These are phyloP conservation scores for Drosophila formosana DNA, from an alignment of 2,888 invertebrate genomes.

Conservation along the genomic window DNA sequence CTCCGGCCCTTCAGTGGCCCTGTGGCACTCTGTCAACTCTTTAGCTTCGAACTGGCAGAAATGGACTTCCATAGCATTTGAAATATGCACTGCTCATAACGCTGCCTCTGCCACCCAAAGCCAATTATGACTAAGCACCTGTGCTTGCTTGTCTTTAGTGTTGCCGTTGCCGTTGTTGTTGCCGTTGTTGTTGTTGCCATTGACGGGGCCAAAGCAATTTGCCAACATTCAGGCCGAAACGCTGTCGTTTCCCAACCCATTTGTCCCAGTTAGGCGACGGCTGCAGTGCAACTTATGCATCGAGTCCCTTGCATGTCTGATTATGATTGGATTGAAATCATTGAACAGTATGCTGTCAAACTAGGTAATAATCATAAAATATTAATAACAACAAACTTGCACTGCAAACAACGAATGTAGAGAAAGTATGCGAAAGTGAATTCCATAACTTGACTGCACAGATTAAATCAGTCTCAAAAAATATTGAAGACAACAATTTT, in stretches of 20 bases:
- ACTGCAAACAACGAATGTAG: neutral
- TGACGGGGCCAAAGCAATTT: slow-evolving; percentile 36
- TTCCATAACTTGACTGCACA: too few species aligned
- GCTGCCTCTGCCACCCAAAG: slow-evolving; percentile 23
- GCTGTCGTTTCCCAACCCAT: neutral
- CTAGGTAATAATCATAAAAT: slow-evolving; percentile 12
- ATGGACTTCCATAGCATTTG: slow-evolving; percentile 39
- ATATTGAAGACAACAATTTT: too few species aligned
- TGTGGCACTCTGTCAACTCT: slow-evolving; percentile 41
- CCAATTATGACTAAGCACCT: slow-evolving; percentile 59
- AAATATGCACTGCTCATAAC: slow-evolving; percentile 42
- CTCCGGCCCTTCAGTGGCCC: neutral
- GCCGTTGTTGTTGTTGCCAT: neutral
- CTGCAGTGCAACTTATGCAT: slow-evolving; percentile 21
- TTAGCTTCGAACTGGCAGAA: slow-evolving; percentile 10
- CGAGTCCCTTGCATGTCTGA: slow-evolving; percentile 50
- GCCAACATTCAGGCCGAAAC: slow-evolving; percentile 28
- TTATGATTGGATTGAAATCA: slow-evolving; percentile 55
- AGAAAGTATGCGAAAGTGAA: too few species aligned
- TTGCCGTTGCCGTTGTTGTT: neutral
- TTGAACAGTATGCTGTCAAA: slow-evolving; percentile 5
- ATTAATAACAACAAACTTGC: slow-evolving; percentile 1
- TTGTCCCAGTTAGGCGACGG: slow-evolving; percentile 35
- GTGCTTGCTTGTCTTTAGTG: slow-evolving; percentile 14
- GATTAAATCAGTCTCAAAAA: too few species aligned